Conservation (phyloP, 2,797 vertebrate genomes). For the Erethizon dorsatum region DNA sequence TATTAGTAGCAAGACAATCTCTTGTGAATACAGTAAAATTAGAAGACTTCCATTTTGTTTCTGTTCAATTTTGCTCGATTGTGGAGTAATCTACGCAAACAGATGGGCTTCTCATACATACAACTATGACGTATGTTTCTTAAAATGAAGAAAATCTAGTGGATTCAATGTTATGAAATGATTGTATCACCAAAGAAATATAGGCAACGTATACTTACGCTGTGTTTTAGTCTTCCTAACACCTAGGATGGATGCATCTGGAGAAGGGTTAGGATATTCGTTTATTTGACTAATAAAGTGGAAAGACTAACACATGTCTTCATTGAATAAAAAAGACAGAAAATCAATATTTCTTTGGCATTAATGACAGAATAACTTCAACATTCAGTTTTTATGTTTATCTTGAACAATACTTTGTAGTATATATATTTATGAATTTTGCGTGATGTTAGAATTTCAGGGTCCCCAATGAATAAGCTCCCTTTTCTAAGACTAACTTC, state of each 20-base stretch:
- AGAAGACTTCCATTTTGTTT: background rate
- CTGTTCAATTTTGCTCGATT: background rate
- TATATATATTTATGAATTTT: conserved; percentile 10
- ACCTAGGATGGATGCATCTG: background rate
- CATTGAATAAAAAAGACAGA: background rate
- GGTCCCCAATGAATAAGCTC: background rate
- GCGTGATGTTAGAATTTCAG: background rate
- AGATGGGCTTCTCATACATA: background rate
- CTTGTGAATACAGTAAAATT: background rate
- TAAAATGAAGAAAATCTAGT: background rate
- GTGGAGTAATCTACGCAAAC: background rate
- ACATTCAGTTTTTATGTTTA: background rate
- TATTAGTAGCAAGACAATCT: background rate
- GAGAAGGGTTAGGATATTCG: background rate
- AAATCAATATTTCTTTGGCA: conserved; percentile 16
- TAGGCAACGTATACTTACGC: background rate
- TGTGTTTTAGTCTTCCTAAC: conserved; percentile 8
- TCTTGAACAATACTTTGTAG: background rate
- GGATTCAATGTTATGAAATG: background rate
- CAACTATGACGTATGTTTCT: background rate
- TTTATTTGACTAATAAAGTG: background rate
- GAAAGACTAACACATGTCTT: background rate
- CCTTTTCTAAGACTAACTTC: background rate
- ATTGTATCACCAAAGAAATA: background rate
- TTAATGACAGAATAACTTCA: conserved; percentile 14